Evolutionary conservation across 2,113 vertebrate genomes (phyloP), one percentile per base, ranked within the genome.

Genomic region (Bothrops jararaca): DNA sequence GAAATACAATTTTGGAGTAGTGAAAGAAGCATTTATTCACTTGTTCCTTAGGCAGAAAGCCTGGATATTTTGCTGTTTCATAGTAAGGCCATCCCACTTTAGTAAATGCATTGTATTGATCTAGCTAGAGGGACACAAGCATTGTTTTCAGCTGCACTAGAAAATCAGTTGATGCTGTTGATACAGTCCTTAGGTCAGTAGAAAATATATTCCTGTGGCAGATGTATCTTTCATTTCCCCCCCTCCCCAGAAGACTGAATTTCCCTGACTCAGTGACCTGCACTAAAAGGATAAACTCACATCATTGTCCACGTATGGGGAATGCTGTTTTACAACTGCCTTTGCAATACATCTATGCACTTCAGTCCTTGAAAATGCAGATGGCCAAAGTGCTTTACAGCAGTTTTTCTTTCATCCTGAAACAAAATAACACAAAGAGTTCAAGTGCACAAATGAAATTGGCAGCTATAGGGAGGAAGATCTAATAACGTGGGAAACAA

Each of bases 171-270:
- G 91, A 94, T 89, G 80, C 90, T 92, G 93, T 0, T 56, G 92
- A 95, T 96, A 95, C 92, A 96, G 93, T 95, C 95, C 95, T 96
- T 96, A 91, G 94, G 95, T 91, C 26, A 91, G 87, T 58, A 95
- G 95, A 95, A 91, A 91, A 96, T 50, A n/a, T 15, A 96, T 94
- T 95, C 95, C 95, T 92, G 29, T 58, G 56, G 48, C 89, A 92
- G 50, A 90, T 22, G 60, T 92, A 86, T 94, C 94, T 95, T 20
- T 4, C 54, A 42, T 94, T 94, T 94, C 90, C 85, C 88, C 85
- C 58, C 26, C 90, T 74, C 86, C 86, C 58, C 26, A 86, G 56
- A 50, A 89, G 22, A 23, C 88, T 86, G 80, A 56, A 90, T 90
- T 92, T 89, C 45, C 56, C 58, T 86, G 74, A 64, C n/a, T 42